These are phyloP conservation scores for Cheilosia pagana DNA, from an alignment of 2,888 invertebrate species.

Conservation along the genomic window DNA sequence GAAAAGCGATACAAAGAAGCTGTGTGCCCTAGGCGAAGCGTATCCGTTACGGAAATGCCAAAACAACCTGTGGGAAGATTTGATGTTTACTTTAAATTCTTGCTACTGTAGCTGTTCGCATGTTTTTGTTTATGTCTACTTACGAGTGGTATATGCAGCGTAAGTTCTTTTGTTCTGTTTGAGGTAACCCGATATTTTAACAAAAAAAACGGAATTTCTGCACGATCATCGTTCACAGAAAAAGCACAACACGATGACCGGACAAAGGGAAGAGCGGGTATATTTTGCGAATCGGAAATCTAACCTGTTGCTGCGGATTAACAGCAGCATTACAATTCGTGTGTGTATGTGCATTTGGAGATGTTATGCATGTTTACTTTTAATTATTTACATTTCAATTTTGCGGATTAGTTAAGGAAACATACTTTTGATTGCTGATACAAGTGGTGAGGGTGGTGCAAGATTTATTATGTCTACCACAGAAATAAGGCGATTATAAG, in stretches of 20 bases:
- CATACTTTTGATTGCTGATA: not conserved
- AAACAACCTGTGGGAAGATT: slow-evolving; percentile 22
- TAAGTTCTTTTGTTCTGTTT: slow-evolving; percentile 39
- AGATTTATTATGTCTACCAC: slow-evolving; percentile 43
- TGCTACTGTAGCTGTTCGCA: slow-evolving; percentile 8
- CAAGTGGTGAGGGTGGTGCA: not conserved
- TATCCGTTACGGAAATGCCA: not conserved
- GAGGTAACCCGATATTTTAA: slow-evolving; percentile 61
- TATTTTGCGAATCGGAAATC: slow-evolving; percentile 54
- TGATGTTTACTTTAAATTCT: slow-evolving; percentile 53
- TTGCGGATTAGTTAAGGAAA: slow-evolving; percentile 42
- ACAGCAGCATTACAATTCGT: not conserved
- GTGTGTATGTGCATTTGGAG: slow-evolving; percentile 4
- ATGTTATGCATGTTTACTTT: slow-evolving; percentile 45
- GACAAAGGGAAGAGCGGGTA: slow-evolving; percentile 23
- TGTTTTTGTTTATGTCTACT: slow-evolving; percentile 34
- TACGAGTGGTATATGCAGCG: not conserved
- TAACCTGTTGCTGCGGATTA: slow-evolving; percentile 69
- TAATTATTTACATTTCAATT: slow-evolving; percentile 55
- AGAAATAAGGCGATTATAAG: slow-evolving; percentile 41
- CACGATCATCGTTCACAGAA: slow-evolving; percentile 51
- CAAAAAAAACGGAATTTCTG: slow-evolving; percentile 41
- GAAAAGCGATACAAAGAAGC: too few relatives aligned
- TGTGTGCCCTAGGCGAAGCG: not conserved
- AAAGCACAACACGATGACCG: not conserved